Conservation (phyloP, 2,113 vertebrate genomes). For the Silurus glanis region DNA sequence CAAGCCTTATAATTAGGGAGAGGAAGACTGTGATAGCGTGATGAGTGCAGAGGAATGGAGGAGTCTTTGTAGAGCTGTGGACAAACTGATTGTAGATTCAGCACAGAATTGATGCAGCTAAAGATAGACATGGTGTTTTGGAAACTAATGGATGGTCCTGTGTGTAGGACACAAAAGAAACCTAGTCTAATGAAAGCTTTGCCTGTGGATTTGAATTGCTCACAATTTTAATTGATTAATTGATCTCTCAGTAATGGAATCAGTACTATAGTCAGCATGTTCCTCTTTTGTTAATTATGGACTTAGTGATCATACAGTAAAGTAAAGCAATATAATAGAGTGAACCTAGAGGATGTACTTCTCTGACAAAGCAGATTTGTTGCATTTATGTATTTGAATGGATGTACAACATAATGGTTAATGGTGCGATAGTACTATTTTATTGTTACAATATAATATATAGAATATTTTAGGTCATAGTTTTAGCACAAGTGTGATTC, state of each 20-base stretch:
- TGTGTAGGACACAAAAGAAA: not conserved
- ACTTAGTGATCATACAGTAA: not conserved
- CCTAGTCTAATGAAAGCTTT: not conserved
- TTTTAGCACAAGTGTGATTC: too few relatives aligned
- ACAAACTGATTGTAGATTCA: not conserved
- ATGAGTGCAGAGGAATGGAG: not conserved
- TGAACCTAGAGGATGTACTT: conserved; percentile 1
- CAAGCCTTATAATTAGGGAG: conserved; percentile 31
- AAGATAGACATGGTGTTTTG: not conserved
- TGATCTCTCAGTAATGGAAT: not conserved
- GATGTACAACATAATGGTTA: not conserved
- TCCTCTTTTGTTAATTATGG: not conserved
- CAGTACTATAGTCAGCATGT: conserved; percentile 20
- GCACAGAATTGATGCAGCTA: not conserved
- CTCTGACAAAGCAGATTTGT: not conserved
- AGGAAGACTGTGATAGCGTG: conserved; percentile 18
- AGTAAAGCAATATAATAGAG: not conserved
- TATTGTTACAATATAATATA: too few relatives aligned
- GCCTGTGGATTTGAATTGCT: not conserved
- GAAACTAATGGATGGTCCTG: not conserved
- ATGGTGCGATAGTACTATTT: too few relatives aligned
- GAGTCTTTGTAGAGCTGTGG: not conserved
- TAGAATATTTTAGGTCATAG: too few relatives aligned
- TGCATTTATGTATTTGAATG: not conserved
- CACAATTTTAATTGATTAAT: not conserved